Conservation (phyloP, 2,888 invertebrate genomes). For the Cancer borealis region DNA sequence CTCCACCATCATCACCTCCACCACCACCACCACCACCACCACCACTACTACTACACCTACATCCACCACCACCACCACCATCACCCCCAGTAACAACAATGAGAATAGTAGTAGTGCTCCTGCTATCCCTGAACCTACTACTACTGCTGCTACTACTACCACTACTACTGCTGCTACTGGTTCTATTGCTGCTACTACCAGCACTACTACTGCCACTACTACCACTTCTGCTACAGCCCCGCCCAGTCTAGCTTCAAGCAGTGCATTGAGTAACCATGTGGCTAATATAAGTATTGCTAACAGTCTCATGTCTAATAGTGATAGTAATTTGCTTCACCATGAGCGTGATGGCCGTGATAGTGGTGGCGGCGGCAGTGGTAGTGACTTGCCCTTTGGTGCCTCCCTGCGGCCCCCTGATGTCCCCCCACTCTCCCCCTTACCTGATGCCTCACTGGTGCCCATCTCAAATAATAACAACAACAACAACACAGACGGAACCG, state of each 20-base stretch:
- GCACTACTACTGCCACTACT: not conserved
- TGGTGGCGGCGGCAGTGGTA: constrained; percentile 57
- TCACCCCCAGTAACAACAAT: not conserved
- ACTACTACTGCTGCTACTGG: constrained; percentile 18
- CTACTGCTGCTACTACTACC: not conserved
- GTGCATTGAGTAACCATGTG: constrained; percentile 74
- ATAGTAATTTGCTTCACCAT: constrained; percentile 70
- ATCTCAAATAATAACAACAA: constrained; percentile 30
- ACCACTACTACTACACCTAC: not conserved
- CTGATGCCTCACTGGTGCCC: constrained; percentile 28
- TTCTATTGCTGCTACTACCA: not conserved
- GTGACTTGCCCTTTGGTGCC: constrained; percentile 51
- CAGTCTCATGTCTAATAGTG: constrained; percentile 74
- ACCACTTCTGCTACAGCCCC: constrained; percentile 27
- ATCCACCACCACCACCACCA: not conserved
- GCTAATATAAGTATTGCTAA: constrained; percentile 76
- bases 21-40: not conserved
- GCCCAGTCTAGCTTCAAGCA: constrained; percentile 59
- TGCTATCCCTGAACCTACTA: not conserved
- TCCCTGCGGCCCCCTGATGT: constrained; percentile 61
- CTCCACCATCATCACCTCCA: constrained; percentile 36
- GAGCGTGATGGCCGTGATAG: constrained; percentile 71
- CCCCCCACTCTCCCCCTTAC: not conserved
- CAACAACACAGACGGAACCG: constrained; percentile 22
- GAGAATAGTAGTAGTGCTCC: not conserved